Base-by-base conservation (phyloP, 2,797 vertebrate species). In the Telmatherina bonti region DNA sequence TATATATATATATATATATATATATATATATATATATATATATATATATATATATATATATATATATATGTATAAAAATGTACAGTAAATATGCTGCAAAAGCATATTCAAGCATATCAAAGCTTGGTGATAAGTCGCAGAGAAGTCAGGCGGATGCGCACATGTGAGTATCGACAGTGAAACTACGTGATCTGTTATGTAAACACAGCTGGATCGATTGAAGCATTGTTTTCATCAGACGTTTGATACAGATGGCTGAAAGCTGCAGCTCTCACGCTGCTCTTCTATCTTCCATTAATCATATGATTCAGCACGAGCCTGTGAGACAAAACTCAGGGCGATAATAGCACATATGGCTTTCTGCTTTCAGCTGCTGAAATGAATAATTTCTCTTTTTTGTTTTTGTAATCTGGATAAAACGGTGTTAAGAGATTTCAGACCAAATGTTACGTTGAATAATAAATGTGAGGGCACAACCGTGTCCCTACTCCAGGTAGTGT, bases 211-310 rank as follows among this genome's bases (percentile, higher is more conserved):
- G 31, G 43, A 54, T 55, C 26, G 20, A 33, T 57, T 7, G 7
- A 47, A 58, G 49, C 52, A 16, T 62, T 55, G 7, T 26, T 33
- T 68, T 30, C 36, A 24, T 47, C n/a, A 10, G 20, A 9, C 20
- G 45, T n/a, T 4, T 47, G 43, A 47, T 47, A 22, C 63, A 62
- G 51, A 60, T 13, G 7, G 6, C 29, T 58, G 31, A 58, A 72
- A 38, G 29, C 57, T 22, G 61, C 70, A 31, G 35, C 33, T 61
- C 33, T 61, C 18, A 22, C 22, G 29, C 61, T 51, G 12, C 51
- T 36, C 29, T n/a, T 53, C 27, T 26, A 22, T 27, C 26, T 55
- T 64, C 22, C 60, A 58, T 69, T 22, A 69, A 33, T 53, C n/a
- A 27, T 31, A 47, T 12, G 41, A 47, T 30, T 51, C 13, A 61